Conservation (phyloP, 1,140 invertebrate genomes). For the Hylaeus volcanicus region DNA sequence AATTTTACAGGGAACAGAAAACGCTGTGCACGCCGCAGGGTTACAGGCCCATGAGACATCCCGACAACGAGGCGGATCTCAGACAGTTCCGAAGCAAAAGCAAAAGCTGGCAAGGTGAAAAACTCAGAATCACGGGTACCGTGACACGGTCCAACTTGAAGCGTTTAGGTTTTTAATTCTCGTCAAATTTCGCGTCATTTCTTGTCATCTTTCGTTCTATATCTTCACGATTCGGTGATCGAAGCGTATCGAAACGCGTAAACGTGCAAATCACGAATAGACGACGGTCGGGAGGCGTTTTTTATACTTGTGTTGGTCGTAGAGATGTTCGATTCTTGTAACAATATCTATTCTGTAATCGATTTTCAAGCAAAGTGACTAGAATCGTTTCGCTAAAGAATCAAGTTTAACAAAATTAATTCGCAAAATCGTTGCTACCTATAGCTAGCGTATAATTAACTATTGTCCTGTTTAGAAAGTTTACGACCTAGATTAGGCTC, state of each 20-base stretch:
- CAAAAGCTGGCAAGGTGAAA: slow-evolving; percentile 86
- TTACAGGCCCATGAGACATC: slow-evolving; percentile 90
- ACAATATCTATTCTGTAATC: too few species aligned
- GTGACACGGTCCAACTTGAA: slow-evolving; percentile 73
- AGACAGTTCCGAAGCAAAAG: slow-evolving; percentile 88
- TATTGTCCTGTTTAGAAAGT: too few species aligned
- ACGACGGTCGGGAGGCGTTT: too few species aligned
- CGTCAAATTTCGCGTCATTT: background rate
- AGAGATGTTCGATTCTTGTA: too few species aligned
- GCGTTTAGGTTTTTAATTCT: slow-evolving; percentile 74
- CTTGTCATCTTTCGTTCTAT: background rate
- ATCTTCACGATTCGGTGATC: too few species aligned
- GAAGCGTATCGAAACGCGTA: background rate
- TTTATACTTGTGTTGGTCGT: background rate
- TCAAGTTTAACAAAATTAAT: too few species aligned
- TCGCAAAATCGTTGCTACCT: too few species aligned
- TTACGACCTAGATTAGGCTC: too few species aligned
- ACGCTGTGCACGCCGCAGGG: slow-evolving; percentile 88
- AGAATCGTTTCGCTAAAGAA: too few species aligned
- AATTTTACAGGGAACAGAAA: slow-evolving; percentile 89
- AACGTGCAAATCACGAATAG: background rate
- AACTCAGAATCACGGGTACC: slow-evolving; percentile 56
- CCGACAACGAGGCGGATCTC: slow-evolving; percentile 87
- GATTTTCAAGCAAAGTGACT: too few species aligned
- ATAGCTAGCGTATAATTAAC: too few species aligned